Conservation (phyloP, 2,888 invertebrate species). For the Eupithecia vulgata region DNA sequence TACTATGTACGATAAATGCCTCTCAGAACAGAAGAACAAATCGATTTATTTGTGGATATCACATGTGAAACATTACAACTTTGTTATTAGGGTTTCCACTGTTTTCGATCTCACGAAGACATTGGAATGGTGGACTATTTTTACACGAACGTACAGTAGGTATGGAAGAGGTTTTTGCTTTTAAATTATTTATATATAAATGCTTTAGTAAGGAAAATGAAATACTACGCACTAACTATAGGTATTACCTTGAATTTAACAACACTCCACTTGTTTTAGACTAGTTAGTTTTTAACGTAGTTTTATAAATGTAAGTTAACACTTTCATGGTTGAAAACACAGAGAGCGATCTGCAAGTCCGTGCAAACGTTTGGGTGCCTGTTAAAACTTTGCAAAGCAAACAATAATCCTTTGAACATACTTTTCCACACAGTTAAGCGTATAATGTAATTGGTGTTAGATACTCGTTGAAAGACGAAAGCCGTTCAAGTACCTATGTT, state of each 20-base stretch:
- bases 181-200: background rate
- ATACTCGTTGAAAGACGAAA: constrained; percentile 56
- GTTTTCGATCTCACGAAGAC: constrained; percentile 1
- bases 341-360: too few relatives aligned
- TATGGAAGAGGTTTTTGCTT: background rate
- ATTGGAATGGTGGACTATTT: background rate
- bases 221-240: background rate
- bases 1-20: constrained; percentile 57
- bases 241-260: background rate
- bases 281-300: background rate
- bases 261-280: background rate
- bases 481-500: constrained; percentile 34
- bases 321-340: too few relatives aligned
- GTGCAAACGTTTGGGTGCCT: background rate
- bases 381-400: constrained; percentile 1
- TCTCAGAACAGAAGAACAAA: constrained; percentile 46
- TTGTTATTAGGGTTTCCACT: background rate
- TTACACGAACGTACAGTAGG: background rate
- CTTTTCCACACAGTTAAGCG: constrained; percentile 65
- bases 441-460: constrained; percentile 70
- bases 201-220: background rate
- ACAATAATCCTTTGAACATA: constrained; percentile 51
- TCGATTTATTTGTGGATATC: background rate
- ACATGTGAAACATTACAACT: constrained; percentile 4
- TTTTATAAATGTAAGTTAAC: background rate